Evolutionary conservation across 2,888 invertebrate species (phyloP).

Genomic region (Nomada flava): DNA sequence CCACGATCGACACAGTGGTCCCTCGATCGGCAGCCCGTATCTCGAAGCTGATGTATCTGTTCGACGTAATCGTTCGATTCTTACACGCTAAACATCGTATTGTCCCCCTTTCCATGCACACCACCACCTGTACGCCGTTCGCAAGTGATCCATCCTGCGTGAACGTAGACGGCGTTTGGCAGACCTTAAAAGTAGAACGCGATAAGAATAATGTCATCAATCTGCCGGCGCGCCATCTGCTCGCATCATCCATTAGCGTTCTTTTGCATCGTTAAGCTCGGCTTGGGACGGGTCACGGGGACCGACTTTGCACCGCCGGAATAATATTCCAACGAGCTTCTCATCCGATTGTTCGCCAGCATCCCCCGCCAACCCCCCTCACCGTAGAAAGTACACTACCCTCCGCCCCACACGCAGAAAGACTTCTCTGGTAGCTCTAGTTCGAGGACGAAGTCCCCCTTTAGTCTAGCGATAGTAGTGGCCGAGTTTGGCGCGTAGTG

Average conservation of each 20-base stretch:
- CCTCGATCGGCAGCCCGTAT: slow-evolving; percentile 14
- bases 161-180: slow-evolving; percentile 33
- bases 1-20: slow-evolving; percentile 39
- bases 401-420: neutral
- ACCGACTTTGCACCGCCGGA: slow-evolving; percentile 13
- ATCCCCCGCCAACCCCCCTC: slow-evolving; percentile 4
- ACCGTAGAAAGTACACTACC: slow-evolving; percentile 2
- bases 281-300: neutral
- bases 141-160: neutral
- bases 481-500: slow-evolving; percentile 26
- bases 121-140: neutral
- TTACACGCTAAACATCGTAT: too few species aligned
- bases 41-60: neutral
- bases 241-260: slow-evolving; percentile 53
- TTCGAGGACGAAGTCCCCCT: neutral
- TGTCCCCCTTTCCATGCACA: too few species aligned
- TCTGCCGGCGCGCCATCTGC: slow-evolving; percentile 34
- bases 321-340: slow-evolving; percentile 29
- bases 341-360: slow-evolving; percentile 48
- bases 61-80: neutral
- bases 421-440: slow-evolving; percentile 28
- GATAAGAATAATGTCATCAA: slow-evolving; percentile 45
- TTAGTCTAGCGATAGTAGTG: slow-evolving; percentile 46
- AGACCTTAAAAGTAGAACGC: slow-evolving; percentile 39
- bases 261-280: slow-evolving; percentile 41